Evolutionary conservation across 2,888 invertebrate species (phyloP).

Genomic region (Cistogaster globosa): DNA sequence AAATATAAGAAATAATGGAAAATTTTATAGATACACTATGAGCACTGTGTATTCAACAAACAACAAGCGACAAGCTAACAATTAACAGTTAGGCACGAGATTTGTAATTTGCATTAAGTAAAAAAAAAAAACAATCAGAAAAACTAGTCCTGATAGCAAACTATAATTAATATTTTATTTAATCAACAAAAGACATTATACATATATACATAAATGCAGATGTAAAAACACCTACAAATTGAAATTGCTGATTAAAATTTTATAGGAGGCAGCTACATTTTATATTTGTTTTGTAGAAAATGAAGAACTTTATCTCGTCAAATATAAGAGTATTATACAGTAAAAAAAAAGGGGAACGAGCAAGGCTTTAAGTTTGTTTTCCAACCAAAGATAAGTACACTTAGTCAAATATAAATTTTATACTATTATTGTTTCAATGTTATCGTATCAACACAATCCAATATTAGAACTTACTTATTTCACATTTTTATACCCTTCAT

Average conservation of each 20-base stretch:
- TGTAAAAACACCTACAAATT: slow-evolving; percentile 11
- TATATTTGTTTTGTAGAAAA: neutral
- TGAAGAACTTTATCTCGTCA: neutral
- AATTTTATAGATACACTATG: slow-evolving; percentile 1
- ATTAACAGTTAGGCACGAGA: slow-evolving; percentile 59
- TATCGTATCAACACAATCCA: too few species aligned
- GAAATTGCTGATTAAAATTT: slow-evolving; percentile 41
- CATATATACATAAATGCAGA: neutral
- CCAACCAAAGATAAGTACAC: too few species aligned
- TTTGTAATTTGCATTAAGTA: slow-evolving; percentile 60
- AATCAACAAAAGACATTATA: slow-evolving; percentile 17
- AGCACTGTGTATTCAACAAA: neutral
- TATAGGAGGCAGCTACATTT: slow-evolving; percentile 43
- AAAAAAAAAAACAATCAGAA: slow-evolving; percentile 7
- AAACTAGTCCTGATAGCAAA: slow-evolving; percentile 59
- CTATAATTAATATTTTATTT: slow-evolving; percentile 59
- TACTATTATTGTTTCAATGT: too few species aligned
- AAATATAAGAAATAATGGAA: neutral
- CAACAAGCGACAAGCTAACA: slow-evolving; percentile 3
- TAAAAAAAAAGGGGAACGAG: neutral
- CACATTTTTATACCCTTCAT: too few species aligned
- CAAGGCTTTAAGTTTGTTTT: neutral
- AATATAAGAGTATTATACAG: neutral
- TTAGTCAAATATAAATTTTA: too few species aligned
- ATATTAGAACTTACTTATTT: too few species aligned